These are phyloP conservation scores for Alloplasta piceator DNA, from an alignment of 2,888 invertebrate genomes.

Conservation along the genomic window DNA sequence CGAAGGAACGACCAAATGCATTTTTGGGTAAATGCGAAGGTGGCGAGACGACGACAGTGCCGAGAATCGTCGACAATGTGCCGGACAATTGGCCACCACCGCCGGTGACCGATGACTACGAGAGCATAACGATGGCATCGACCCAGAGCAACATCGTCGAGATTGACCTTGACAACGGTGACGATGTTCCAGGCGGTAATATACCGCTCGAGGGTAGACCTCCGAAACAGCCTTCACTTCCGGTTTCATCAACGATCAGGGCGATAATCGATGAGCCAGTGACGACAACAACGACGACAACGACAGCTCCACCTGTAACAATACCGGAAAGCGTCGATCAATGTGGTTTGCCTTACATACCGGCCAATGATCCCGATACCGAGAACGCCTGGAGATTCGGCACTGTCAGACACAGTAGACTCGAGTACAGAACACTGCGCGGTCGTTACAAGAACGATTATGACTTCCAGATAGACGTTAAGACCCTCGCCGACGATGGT, in stretches of 20 bases:
- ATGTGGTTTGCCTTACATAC: slow-evolving; percentile 85
- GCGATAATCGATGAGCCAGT: slow-evolving; percentile 79
- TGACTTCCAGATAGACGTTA: slow-evolving; percentile 91
- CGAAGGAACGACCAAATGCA: slow-evolving; percentile 86
- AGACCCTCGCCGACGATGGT: slow-evolving; percentile 90
- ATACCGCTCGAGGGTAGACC: slow-evolving; percentile 63
- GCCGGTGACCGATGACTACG: slow-evolving; percentile 51
- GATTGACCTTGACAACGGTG: slow-evolving; percentile 54
- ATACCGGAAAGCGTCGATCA: slow-evolving; percentile 76
- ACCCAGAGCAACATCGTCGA: slow-evolving; percentile 57
- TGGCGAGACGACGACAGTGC: slow-evolving; percentile 75
- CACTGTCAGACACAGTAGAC: slow-evolving; percentile 88
- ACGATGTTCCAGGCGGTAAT: slow-evolving; percentile 5
- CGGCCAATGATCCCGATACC: slow-evolving; percentile 84
- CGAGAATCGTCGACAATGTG: slow-evolving; percentile 65
- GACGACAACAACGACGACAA: slow-evolving; percentile 79
- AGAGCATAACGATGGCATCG: slow-evolving; percentile 33
- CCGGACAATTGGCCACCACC: slow-evolving; percentile 66
- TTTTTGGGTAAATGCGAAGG: slow-evolving; percentile 86
- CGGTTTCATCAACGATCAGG: background rate
- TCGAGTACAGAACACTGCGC: slow-evolving; percentile 87
- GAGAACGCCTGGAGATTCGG: slow-evolving; percentile 87
- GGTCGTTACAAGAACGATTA: slow-evolving; percentile 87
- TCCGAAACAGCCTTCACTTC: background rate
- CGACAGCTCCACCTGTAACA: slow-evolving; percentile 75